A percentile compares a stretch with the other conserved stretches of the same genome.
Conservation (phyloP, 2,888 invertebrate genomes). For the Serripes groenlandicus region DNA sequence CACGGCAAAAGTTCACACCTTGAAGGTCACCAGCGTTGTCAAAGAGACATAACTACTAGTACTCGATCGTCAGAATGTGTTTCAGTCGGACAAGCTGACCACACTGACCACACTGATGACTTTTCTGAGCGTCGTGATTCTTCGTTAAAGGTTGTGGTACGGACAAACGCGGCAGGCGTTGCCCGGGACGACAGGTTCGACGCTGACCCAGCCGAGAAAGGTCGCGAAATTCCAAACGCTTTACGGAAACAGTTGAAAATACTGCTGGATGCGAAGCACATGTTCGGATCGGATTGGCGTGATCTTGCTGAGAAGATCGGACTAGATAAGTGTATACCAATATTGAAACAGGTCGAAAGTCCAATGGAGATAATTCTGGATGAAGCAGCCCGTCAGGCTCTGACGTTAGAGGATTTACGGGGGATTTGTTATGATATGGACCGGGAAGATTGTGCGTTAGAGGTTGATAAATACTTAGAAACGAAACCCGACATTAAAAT, state of each 20-base stretch:
- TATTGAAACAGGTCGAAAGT: constrained; percentile 44
- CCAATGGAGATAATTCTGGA: constrained; percentile 68
- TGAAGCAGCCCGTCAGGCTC: constrained; percentile 49
- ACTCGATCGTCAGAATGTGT: background rate
- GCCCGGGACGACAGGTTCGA: background rate
- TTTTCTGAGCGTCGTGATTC: background rate
- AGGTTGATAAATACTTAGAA: constrained; percentile 20
- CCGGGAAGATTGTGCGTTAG: constrained; percentile 36
- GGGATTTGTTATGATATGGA: constrained; percentile 32
- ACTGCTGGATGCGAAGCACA: constrained; percentile 56
- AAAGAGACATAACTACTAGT: background rate
- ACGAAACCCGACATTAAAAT: background rate
- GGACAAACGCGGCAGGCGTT: background rate
- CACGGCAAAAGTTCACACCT: background rate
- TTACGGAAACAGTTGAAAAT: constrained; percentile 58
- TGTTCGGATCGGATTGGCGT: constrained; percentile 69
- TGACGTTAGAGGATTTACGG: constrained; percentile 43
- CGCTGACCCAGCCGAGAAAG: background rate
- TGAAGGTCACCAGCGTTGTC: background rate
- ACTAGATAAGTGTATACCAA: constrained; percentile 60
- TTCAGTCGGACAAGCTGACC: background rate
- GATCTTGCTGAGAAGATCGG: constrained; percentile 64
- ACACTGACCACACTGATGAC: background rate
- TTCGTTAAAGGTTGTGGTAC: background rate
- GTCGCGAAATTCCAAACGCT: constrained; percentile 38